These are phyloP conservation scores for Conchocele bisecta DNA, from an alignment of 2,888 invertebrate species.

Conservation along the genomic window DNA sequence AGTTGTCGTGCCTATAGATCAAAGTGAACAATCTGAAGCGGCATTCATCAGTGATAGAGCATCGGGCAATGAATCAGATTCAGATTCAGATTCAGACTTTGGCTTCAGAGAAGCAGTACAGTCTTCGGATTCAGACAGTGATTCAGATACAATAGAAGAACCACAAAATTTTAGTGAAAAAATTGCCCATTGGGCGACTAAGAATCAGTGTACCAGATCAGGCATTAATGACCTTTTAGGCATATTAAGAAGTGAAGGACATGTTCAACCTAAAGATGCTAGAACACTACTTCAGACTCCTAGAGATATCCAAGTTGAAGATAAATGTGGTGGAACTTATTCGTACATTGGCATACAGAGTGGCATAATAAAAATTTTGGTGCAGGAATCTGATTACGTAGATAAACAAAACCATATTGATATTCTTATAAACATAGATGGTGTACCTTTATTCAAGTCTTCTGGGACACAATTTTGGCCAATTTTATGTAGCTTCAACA, in stretches of 20 bases:
- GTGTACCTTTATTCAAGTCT: constrained; percentile 48
- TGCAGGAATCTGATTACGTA: background rate
- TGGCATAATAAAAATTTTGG: constrained; percentile 8
- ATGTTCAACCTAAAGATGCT: constrained; percentile 51
- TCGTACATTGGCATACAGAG: constrained; percentile 44
- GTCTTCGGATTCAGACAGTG: constrained; percentile 4
- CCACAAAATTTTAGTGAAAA: constrained; percentile 3
- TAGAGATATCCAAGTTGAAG: background rate
- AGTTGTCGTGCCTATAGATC: too few relatives aligned
- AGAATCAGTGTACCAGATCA: background rate
- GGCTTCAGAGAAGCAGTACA: background rate
- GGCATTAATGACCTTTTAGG: constrained; percentile 19
- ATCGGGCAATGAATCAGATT: too few relatives aligned
- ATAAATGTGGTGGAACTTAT: constrained; percentile 50
- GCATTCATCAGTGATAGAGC: too few relatives aligned
- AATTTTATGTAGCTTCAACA: constrained; percentile 34
- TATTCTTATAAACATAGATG: constrained; percentile 40
- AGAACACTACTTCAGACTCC: constrained; percentile 52
- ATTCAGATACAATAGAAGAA: background rate
- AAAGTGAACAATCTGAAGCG: too few relatives aligned
- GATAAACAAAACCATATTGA: background rate
- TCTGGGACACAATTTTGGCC: constrained; percentile 45
- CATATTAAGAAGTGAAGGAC: constrained; percentile 18
- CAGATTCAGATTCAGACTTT: too few relatives aligned
- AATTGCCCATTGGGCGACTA: constrained; percentile 15